Evolutionary conservation across 2,113 vertebrate species (phyloP).

Genomic region (Dasyornis broadbenti): DNA sequence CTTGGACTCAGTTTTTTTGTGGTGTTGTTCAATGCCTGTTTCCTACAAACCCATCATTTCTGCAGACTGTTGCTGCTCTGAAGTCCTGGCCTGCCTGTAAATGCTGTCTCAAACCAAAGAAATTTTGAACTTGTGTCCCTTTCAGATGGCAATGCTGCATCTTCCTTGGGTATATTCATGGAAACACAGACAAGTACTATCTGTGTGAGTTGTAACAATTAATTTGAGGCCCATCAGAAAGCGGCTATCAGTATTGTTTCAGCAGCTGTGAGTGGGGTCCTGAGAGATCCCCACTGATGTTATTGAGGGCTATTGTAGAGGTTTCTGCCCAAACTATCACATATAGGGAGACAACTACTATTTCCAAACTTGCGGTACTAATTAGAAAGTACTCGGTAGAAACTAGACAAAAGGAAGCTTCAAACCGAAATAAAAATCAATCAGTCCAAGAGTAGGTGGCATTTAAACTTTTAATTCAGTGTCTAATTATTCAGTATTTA

Average conservation of each 20-base stretch:
- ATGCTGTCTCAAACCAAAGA: background rate
- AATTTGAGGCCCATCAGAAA: conserved; percentile 12
- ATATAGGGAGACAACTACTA: background rate
- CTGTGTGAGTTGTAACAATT: conserved; percentile 39
- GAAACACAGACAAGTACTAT: conserved; percentile 20
- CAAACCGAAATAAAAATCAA: background rate
- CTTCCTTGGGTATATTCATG: background rate
- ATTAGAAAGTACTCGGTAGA: conserved; percentile 29
- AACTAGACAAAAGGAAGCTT: conserved; percentile 26
- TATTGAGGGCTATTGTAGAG: background rate
- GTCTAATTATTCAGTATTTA: background rate
- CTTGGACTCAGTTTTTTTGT: background rate
- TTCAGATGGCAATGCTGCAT: background rate
- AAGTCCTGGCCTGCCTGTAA: background rate
- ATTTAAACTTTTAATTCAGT: background rate
- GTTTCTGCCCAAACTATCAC: conserved; percentile 1
- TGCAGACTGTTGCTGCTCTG: background rate
- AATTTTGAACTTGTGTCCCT: background rate
- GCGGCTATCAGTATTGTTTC: background rate
- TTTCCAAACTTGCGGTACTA: background rate
- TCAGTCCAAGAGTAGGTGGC: background rate
- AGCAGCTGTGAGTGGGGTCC: background rate
- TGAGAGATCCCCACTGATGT: background rate
- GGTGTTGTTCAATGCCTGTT: background rate
- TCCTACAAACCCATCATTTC: background rate